Evolutionary conservation across 2,113 vertebrate genomes (phyloP), one percentile per base, ranked within the genome.

Genomic region (Melanocharis versteri): DNA sequence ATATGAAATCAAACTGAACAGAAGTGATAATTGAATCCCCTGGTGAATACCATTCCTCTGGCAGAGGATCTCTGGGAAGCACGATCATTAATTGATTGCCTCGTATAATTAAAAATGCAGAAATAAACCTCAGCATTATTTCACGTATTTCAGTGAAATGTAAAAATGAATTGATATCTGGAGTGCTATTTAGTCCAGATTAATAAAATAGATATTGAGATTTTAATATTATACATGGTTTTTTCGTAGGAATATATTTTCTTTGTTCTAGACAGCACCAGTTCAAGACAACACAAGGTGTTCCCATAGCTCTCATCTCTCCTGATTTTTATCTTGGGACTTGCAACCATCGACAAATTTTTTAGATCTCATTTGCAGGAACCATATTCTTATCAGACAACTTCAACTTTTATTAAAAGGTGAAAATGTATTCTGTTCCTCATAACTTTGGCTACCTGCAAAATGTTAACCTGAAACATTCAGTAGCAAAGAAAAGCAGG

Each of bases 11-110:
- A 92, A 90, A 96, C 58, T 37, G 78, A 96, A 85, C 65, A 96
- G 90, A 96, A 96, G 76, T 56, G 85, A 94, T 96, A 95, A 96
- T 93, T 95, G 64, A 72, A 90, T 83, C 68, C 68, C 75, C 94
- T 77, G 50, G 71, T 95, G 94, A 93, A 93, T 68, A 90, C 51
- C 35, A 66, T 78, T 95, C 44, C 33, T 88, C 84, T 83, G 75
- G 54, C 66, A 91, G 54, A 91, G 61, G 11, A 93, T 83, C 62
- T 53, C 89, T 50, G 17, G 81, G 78, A 93, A 90, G 56, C 8
- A 56, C 14, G 47, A 54, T 48, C 51, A 47, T 80, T 91, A 96
- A 94, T 80, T 91, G 90, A 94, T 93, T 76, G 62, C 30, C 71
- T 58, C 28, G 19, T 31, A n/a, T 30, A 20, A 91, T 73, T 95